Evolutionary conservation across 2,113 vertebrate genomes (phyloP), one percentile per base, ranked within the genome.

Genomic region (Chrysochloris asiatica): DNA sequence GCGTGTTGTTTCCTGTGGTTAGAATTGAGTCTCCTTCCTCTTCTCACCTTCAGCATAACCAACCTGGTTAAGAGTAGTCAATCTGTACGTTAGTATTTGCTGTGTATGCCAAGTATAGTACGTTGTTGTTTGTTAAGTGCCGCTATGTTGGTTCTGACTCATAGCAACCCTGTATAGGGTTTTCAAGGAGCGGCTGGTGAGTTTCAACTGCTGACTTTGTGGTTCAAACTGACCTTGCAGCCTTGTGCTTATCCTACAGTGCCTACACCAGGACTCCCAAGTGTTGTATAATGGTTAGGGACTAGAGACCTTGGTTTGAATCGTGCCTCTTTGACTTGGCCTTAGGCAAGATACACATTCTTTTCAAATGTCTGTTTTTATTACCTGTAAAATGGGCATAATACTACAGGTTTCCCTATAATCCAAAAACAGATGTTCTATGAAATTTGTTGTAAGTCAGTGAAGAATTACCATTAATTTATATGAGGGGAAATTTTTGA

Each of bases 291-390:
- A 45, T 69, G 14, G n/a, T 91, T 50, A 80, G 30, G 30, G 71
- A 28, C 56, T 83, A 9, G 38, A 54, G 77, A 80, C 45, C 30
- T 76, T 36, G 26, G 2, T 91, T 93, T 86, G 84, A 94, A 76
- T 89, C 48, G 28, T 83, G 12, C 3, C 38, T 83, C 48, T 83
- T 89, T 26, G 47, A 1, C 45, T 77, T 93, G 22, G 72, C 47
- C 33, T 30, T 93, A 41, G 71, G 41, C 47, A 93, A 93, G 36
- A 89, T 73, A 71, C 2, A 4, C 6, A 17, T 21, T 88, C 21
- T 86, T 93, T 91, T 71, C 26, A 89, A 86, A 9, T 65, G 71
- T 28, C 79, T 88, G 24, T 7, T 82, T 90, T 92, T 77, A 69
- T 93, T 0, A 45, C 78, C 11, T 95, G 6, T 90, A 88, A 88